Evolutionary conservation across 2,888 invertebrate genomes (phyloP).

Genomic region (Prosopocoilus inquinatus): DNA sequence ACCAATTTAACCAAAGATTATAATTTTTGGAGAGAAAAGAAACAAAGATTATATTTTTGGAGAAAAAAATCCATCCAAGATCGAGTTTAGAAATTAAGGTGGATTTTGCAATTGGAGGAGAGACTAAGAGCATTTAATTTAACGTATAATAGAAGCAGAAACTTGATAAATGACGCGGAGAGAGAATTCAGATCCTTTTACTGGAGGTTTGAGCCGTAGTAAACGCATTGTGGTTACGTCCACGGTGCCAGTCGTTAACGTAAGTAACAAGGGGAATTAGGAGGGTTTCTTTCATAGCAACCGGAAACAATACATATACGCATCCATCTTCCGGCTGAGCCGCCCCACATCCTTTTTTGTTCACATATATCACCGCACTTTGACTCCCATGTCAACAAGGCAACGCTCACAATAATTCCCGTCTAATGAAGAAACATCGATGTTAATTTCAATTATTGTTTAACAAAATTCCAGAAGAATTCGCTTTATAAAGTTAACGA

Average conservation of each 20-base stretch:
- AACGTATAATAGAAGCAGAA: neutral
- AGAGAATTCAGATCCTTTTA: neutral
- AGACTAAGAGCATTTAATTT: neutral
- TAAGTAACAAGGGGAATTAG: conserved; percentile 52
- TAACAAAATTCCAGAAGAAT: too few relatives aligned
- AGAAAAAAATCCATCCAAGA: too few relatives aligned
- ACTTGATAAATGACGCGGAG: conserved; percentile 4
- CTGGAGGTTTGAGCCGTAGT: conserved; percentile 1
- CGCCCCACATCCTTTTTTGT: neutral
- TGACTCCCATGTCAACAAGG: neutral
- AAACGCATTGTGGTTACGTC: conserved; percentile 3
- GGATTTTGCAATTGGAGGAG: neutral
- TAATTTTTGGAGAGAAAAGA: too few relatives aligned
- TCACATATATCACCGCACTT: neutral
- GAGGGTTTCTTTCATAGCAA: conserved; percentile 49
- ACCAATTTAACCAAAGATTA: too few relatives aligned
- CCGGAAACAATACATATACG: conserved; percentile 53
- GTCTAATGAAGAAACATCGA: neutral
- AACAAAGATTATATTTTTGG: too few relatives aligned
- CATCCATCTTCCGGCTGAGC: conserved; percentile 48
- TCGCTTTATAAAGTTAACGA: too few relatives aligned
- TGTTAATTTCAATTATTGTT: too few relatives aligned
- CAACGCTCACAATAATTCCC: neutral
- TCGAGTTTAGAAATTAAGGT: too few relatives aligned
- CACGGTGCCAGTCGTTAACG: conserved; percentile 43